Evolutionary conservation across 2,888 invertebrate species (phyloP).

Genomic region (Lissonota sp.): DNA sequence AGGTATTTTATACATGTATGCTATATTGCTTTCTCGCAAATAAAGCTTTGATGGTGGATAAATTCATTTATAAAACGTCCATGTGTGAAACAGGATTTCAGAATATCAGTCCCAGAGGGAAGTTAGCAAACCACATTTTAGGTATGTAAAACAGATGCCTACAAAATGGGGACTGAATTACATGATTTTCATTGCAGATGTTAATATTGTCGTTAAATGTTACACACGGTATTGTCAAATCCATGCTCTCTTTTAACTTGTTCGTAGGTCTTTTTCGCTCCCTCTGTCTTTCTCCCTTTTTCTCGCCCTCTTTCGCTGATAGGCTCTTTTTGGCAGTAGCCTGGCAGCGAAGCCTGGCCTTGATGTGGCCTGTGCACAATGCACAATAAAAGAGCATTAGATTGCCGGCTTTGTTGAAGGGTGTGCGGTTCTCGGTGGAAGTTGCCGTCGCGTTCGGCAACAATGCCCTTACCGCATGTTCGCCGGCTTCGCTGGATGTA

Average conservation of each 20-base stretch:
- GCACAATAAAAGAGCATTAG: conserved; percentile 84
- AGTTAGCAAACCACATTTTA: too few species aligned
- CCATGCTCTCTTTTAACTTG: neutral
- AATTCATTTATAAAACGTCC: too few species aligned
- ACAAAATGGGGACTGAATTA: neutral
- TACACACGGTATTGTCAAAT: conserved; percentile 2
- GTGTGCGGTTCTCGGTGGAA: conserved; percentile 69
- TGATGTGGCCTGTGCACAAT: conserved; percentile 80
- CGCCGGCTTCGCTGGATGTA: conserved; percentile 66
- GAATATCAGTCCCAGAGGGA: too few species aligned
- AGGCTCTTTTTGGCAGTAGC: conserved; percentile 46
- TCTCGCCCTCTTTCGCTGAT: conserved; percentile 4
- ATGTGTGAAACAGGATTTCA: too few species aligned
- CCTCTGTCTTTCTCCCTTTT: conserved; percentile 17
- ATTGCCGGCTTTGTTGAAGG: conserved; percentile 82
- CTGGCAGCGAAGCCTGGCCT: conserved; percentile 58
- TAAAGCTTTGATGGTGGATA: too few species aligned
- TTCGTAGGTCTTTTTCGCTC: neutral
- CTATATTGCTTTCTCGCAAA: too few species aligned
- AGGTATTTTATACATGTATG: too few species aligned
- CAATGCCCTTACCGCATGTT: conserved; percentile 73
- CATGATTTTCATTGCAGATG: too few species aligned
- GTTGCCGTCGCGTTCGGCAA: conserved; percentile 74
- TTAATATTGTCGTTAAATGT: neutral
- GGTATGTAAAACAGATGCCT: too few species aligned